Evolutionary conservation across 2,888 invertebrate genomes (phyloP), one percentile per base, ranked within the genome.

Genomic region (Mythimna impura): DNA sequence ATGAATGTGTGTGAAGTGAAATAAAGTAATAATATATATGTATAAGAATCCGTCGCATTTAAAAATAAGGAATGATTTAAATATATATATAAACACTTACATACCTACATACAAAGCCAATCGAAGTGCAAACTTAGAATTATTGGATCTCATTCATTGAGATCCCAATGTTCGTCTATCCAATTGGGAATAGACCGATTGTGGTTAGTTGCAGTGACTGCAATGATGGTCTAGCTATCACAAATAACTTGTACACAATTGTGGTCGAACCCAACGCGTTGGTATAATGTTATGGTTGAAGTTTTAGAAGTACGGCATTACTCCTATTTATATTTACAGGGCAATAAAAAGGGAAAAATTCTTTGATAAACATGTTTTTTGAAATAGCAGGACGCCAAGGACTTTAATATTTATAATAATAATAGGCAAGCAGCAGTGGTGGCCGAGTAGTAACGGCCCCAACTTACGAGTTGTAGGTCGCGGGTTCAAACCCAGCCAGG

Each of bases 171-270:
- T 67, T 58, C 55, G 20, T 61, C 14, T 20, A 62, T 47, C 58
- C 55, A 55, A 50, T 57, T 52, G 12, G 5, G 7, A 22, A 36
- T 73, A 54, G 9, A 54, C 30, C 54, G 36, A 20, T 60, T 81
- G 61, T 61, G 78, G 82, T 81, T 78, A 68, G 65, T 73, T 70
- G 54, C 36, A 61, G 57, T 57, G 61, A 66, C 22, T 63, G 58
- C 55, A 77, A 36, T 55, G 5, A 68, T 65, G 40, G 60, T 58
- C 12, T 61, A 34, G 43, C 70, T 78, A 73, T 81, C 62, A 65
- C 40, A 66, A 63, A 68, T 73, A 73, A 73, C 64, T 81, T 81
- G 36, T 50, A 57, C 22, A 58, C 50, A 70, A 67, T 78, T 74
- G 67, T 71, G 78, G 73, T 78, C n/a, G 34, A 25, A 10, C 34